Evolutionary conservation across 2,888 invertebrate genomes (phyloP), one percentile per base, ranked within the genome.

Genomic region (Sturmia bella): DNA sequence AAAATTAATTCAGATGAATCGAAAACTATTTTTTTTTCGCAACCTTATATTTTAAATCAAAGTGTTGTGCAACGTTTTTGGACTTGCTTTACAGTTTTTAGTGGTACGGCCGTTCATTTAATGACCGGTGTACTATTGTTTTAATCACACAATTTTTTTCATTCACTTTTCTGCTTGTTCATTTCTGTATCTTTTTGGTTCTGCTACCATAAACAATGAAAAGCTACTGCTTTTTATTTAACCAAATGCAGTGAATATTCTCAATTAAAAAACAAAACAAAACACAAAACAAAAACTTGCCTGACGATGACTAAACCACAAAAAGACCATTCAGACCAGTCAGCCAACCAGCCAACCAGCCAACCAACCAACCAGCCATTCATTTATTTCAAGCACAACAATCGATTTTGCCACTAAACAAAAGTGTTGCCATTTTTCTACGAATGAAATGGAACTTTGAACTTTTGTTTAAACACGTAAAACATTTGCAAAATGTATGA

Each of bases 401-500:
- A 54, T 24, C 54, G 48, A 68, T 27, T 12, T 2, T 41, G 19
- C 43, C 17, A 68, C 61, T 39, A 43, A n/a, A n/a, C 61, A 63
- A 73, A 13, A 24, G 63, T 63, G 39, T 43, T 24, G 63, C 57
- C 37, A 27, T 59, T 50, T 52, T 41, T 15, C 15, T 13, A 4
- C 12, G 24, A 54, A 6, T 43, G 3, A 37, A 52, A 37, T 63
- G 43, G 68, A 68, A 19, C 17, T 45, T 43, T 68, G 59, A 61
- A 76, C 76, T 76, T 68, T 68, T 21, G 50, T 43, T 48, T 7
- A 41, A 57, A 57, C 50, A 68, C 50, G 59, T 59, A 43, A 43
- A 17, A 24, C 11, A 24, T 43, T 73, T 21, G 37, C 27, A 45
- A 45, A 52, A 43, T 2, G 3, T 15, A 24, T 24, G 0, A 57